These are phyloP conservation scores for Theretra japonica DNA, from an alignment of 2,888 invertebrate genomes.

Conservation along the genomic window DNA sequence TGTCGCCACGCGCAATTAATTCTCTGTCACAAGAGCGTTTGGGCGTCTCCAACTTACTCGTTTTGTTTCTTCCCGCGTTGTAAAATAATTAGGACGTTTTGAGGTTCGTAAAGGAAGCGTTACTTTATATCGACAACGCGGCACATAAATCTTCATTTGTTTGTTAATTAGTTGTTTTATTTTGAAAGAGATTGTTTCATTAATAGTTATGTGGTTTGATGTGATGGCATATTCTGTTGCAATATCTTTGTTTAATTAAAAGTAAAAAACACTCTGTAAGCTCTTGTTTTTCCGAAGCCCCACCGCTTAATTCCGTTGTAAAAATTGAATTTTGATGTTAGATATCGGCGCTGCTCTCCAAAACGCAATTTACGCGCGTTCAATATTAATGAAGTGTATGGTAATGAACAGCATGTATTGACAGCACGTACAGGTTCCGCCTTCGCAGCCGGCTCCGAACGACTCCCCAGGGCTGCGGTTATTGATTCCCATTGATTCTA, in stretches of 20 bases:
- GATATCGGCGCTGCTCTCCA: background rate
- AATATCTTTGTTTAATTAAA: background rate
- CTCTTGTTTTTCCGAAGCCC: background rate
- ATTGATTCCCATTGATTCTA: conserved; percentile 83
- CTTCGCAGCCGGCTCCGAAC: conserved; percentile 56
- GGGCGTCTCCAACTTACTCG: conserved; percentile 79
- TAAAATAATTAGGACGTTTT: conserved; percentile 85
- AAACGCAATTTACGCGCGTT: conserved; percentile 7
- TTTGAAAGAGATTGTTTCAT: conserved; percentile 55
- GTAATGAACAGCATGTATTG: conserved; percentile 39
- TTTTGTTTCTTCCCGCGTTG: conserved; percentile 77
- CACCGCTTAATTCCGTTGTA: background rate
- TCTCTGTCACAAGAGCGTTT: conserved; percentile 84
- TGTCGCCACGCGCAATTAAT: conserved; percentile 84
- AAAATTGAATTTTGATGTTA: background rate
- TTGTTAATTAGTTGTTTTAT: conserved; percentile 72
- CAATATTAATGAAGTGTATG: conserved; percentile 18
- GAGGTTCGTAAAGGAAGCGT: conserved; percentile 84
- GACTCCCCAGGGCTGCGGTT: conserved; percentile 70
- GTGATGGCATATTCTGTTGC: background rate
- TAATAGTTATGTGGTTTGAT: conserved; percentile 50
- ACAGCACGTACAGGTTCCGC: conserved; percentile 47
- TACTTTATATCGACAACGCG: conserved; percentile 84
- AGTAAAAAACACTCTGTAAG: background rate
- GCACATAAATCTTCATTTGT: conserved; percentile 82